phyloP scores from a whole-genome alignment of 2,113 vertebrate genomes.

The Caranx melampygus region DNA sequence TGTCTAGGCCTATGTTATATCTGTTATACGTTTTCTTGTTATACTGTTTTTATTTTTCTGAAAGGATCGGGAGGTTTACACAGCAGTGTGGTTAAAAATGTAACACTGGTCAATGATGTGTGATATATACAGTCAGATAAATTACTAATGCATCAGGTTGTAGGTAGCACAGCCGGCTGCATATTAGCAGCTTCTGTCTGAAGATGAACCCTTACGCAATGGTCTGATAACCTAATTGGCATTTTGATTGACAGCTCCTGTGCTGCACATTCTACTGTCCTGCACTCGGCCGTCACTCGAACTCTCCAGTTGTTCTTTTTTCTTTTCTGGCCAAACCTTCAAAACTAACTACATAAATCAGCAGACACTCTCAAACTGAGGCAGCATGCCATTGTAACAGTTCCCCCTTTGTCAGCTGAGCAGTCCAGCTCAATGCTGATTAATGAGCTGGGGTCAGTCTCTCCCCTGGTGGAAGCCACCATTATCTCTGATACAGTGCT shows the following conservation, averaged over 20 bases:
- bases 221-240: conserved; percentile 28
- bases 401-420: conserved; percentile 61
- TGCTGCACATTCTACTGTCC: background rate
- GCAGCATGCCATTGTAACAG: conserved; percentile 46
- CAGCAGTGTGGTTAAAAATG: background rate
- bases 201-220: conserved; percentile 8
- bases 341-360: conserved; percentile 56
- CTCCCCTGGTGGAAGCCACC: conserved; percentile 58
- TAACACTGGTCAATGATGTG: background rate
- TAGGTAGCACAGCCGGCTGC: background rate
- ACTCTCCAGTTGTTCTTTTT: conserved; percentile 9
- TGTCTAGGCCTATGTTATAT: background rate
- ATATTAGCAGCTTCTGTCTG: conserved; percentile 3
- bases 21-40: background rate
- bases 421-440: conserved; percentile 75
- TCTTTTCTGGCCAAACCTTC: conserved; percentile 29
- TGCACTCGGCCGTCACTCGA: background rate
- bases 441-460: conserved; percentile 74
- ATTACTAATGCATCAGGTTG: background rate
- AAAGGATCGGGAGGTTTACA: background rate
- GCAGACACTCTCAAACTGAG: conserved; percentile 50
- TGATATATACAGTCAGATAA: background rate
- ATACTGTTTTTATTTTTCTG: background rate
- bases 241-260: conserved; percentile 39
- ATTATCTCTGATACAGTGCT: conserved; percentile 66